Percentiles rank a stretch among this genome's conserved stretches.
Conservation (phyloP, 2,888 invertebrate genomes). For the Tromatobia lineatoria region DNA sequence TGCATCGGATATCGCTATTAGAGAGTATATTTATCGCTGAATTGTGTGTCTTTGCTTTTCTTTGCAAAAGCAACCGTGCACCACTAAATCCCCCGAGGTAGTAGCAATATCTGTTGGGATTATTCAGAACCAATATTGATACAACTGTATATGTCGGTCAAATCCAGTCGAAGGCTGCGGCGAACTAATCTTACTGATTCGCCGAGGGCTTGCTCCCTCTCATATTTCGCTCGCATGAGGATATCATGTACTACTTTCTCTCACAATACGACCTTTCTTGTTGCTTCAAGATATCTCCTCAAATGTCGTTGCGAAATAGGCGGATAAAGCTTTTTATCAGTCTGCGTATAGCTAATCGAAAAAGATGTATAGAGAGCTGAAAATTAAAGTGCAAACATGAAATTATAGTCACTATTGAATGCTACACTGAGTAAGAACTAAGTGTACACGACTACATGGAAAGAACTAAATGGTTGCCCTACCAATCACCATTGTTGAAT, state of each 20-base stretch:
- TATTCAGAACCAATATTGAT: conserved; percentile 43
- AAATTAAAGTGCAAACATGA: neutral
- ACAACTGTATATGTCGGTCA: conserved; percentile 41
- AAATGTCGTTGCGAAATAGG: conserved; percentile 40
- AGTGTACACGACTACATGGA: too few species aligned
- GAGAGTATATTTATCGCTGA: conserved; percentile 11
- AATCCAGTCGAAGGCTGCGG: conserved; percentile 44
- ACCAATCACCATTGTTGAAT: too few species aligned
- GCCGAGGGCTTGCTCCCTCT: neutral
- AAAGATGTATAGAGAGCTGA: conserved; percentile 10
- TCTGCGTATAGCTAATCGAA: neutral
- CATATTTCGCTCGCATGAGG: conserved; percentile 22
- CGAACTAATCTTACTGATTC: conserved; percentile 43
- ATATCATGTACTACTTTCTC: conserved; percentile 8
- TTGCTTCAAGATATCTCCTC: conserved; percentile 23
- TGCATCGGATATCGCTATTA: neutral
- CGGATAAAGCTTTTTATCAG: conserved; percentile 22
- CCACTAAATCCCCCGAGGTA: conserved; percentile 38
- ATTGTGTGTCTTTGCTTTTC: neutral
- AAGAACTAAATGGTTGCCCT: too few species aligned
- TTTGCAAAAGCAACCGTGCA: conserved; percentile 6
- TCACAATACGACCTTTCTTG: conserved; percentile 23
- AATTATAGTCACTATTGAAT: too few species aligned
- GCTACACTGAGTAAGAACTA: too few species aligned
- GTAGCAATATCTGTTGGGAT: conserved; percentile 56